Evolutionary conservation across 2,113 vertebrate genomes (phyloP), one percentile per base, ranked within the genome.

Genomic region (Loxodonta africana): DNA sequence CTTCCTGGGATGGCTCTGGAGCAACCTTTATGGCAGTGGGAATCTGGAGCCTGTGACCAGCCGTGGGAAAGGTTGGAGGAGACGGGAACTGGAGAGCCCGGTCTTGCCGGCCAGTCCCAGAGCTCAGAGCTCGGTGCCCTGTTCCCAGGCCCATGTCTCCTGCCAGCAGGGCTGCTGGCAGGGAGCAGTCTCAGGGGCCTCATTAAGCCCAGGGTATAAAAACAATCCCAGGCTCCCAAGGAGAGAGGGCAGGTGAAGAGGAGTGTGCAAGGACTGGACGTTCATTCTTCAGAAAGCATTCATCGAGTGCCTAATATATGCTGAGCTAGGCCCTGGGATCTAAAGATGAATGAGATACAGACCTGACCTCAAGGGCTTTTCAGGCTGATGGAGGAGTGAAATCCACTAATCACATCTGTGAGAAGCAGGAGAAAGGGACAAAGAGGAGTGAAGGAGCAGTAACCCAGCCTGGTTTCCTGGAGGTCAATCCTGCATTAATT

Each of bases 141-240:
- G 89, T 97, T 95, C 96, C 95, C 92, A 96, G 95, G 44, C 71
- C 89, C 67, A 4, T 46, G 53, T n/a, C 88, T 85, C 73, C 74
- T 93, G 67, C 80, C 83, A 44, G 33, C 77, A 63, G 77, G 11
- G 51, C 80, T 37, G 44, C 67, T 87, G 92, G 88, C 44, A 5
- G 81, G 65, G 26, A 90, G 85, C 30, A 69, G 53, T 78, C 91
- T 60, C 96, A 69, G 83, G 96, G 92, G 95, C 30, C 90, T 95
- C 94, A 17, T 77, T 84, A 94, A 80, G 69, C 12, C 37, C 33
- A 48, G 90, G 60, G 76, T 60, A 63, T 65, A 74, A 77, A 97
- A 97, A 97, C 93, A 95, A 92, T 81, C 90, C 81, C 90, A 92
- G 83, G 83, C 77, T 94, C 96, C 51, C 84, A 21, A 7, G 53